phyloP scores from a whole-genome alignment of 1,140 invertebrate genomes.

The Tetragonula clypearis region DNA sequence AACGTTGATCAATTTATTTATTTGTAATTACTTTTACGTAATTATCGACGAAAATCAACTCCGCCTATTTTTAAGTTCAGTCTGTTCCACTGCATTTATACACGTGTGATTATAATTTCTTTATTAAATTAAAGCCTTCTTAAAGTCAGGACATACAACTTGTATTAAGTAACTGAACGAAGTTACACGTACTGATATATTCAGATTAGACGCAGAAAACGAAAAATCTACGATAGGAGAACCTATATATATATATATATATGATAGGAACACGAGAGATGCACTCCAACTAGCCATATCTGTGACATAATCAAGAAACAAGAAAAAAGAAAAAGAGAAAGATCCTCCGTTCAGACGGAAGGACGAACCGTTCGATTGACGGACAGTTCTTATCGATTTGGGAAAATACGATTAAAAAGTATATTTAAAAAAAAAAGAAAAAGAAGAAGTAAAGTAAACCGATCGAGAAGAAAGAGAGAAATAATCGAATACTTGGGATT shows the following conservation, averaged over 20 bases:
- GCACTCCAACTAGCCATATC: slow-evolving; percentile 42
- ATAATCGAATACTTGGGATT: slow-evolving; percentile 22
- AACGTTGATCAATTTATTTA: too few species aligned
- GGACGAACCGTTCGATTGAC: neutral
- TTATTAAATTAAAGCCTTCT: neutral
- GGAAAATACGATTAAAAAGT: too few species aligned
- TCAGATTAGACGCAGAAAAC: neutral
- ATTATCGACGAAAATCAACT: too few species aligned
- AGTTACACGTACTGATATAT: slow-evolving; percentile 4
- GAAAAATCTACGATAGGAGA: neutral
- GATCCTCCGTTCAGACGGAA: neutral
- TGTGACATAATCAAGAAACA: slow-evolving; percentile 32
- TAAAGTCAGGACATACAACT: neutral
- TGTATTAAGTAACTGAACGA: neutral
- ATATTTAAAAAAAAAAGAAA: neutral
- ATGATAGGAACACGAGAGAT: neutral
- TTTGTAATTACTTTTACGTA: too few species aligned
- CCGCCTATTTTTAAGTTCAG: too few species aligned
- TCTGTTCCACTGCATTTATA: neutral
- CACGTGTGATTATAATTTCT: neutral
- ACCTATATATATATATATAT: too few species aligned
- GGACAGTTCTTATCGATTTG: neutral
- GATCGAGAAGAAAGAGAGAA: neutral
- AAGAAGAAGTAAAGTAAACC: too few species aligned
- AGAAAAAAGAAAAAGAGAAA: neutral